These are phyloP conservation scores for Prostheceraeus crozeri DNA, from an alignment of 2,888 invertebrate genomes.

Conservation along the genomic window DNA sequence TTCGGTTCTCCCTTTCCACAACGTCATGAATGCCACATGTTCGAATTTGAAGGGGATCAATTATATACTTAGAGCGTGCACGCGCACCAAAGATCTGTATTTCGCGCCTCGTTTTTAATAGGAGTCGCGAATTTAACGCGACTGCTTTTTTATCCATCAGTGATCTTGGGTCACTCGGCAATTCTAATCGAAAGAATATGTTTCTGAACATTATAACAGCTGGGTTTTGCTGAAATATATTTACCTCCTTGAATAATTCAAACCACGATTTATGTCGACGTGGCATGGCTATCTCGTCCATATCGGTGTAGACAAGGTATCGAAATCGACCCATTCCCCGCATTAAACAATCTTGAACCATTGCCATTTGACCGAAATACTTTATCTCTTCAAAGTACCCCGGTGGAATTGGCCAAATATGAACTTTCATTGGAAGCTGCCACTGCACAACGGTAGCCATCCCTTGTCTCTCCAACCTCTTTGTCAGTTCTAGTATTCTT, in stretches of 20 bases:
- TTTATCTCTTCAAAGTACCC: conserved; percentile 34
- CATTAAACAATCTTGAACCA: conserved; percentile 29
- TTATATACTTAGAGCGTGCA: conserved; percentile 28
- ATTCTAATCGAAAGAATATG: conserved; percentile 31
- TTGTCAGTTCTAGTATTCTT: background rate
- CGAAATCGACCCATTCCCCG: conserved; percentile 15
- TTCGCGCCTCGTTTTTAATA: conserved; percentile 30
- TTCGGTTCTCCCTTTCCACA: no score
- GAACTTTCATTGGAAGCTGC: conserved; percentile 35
- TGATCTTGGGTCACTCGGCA: conserved; percentile 33
- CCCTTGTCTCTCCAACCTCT: background rate
- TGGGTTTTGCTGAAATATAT: no score
- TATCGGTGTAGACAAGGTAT: conserved; percentile 33
- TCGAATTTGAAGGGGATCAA: conserved; percentile 1
- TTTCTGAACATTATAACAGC: conserved; percentile 22
- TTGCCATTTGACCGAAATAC: conserved; percentile 35
- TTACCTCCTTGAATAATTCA: conserved; percentile 19
- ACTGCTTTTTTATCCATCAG: background rate
- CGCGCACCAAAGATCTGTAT: background rate
- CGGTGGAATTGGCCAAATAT: conserved; percentile 32
- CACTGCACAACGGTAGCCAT: conserved; percentile 14
- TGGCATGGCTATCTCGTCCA: conserved; percentile 31
- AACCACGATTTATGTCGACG: conserved; percentile 3
- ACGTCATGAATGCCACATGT: conserved; percentile 34
- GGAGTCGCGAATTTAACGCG: no score